Conservation (phyloP, 2,888 invertebrate species). For the Dendrolimus houi region DNA sequence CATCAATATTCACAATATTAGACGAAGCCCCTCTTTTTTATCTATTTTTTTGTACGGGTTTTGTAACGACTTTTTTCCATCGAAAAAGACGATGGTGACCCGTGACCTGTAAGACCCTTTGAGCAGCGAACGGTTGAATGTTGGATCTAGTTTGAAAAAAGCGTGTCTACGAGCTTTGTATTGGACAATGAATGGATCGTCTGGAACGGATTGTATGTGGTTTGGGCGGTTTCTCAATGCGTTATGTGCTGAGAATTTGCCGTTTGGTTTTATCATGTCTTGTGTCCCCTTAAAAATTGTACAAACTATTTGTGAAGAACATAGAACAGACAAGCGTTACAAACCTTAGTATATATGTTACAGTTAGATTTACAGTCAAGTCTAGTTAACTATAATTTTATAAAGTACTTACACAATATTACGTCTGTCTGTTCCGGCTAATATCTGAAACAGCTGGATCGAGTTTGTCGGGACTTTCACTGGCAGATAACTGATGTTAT, state of each 20-base stretch:
- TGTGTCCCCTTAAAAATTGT: too few relatives aligned
- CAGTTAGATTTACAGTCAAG: too few relatives aligned
- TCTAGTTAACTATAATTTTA: too few relatives aligned
- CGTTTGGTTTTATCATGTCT: not conserved
- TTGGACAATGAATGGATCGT: slow-evolving; percentile 44
- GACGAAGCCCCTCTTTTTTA: slow-evolving; percentile 67
- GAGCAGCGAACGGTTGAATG: slow-evolving; percentile 39
- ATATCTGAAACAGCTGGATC: too few relatives aligned
- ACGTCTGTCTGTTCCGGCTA: too few relatives aligned
- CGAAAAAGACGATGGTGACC: slow-evolving; percentile 66
- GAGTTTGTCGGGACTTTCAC: too few relatives aligned
- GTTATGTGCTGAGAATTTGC: slow-evolving; percentile 9
- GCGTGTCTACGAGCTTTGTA: slow-evolving; percentile 43
- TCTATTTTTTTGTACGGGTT: slow-evolving; percentile 47
- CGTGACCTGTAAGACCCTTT: slow-evolving; percentile 59
- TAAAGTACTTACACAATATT: too few relatives aligned
- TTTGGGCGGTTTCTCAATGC: slow-evolving; percentile 31
- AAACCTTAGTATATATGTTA: too few relatives aligned
- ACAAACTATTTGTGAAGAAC: too few relatives aligned
- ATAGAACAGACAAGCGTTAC: too few relatives aligned
- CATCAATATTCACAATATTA: slow-evolving; percentile 76
- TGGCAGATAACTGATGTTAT: too few relatives aligned
- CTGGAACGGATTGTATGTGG: slow-evolving; percentile 47
- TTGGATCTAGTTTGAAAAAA: slow-evolving; percentile 68
- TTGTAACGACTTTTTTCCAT: slow-evolving; percentile 70